Percentiles rank a stretch among this genome's conserved stretches.
Evolutionary conservation across 2,888 invertebrate species (phyloP).

Genomic region (Xylophagus ater): DNA sequence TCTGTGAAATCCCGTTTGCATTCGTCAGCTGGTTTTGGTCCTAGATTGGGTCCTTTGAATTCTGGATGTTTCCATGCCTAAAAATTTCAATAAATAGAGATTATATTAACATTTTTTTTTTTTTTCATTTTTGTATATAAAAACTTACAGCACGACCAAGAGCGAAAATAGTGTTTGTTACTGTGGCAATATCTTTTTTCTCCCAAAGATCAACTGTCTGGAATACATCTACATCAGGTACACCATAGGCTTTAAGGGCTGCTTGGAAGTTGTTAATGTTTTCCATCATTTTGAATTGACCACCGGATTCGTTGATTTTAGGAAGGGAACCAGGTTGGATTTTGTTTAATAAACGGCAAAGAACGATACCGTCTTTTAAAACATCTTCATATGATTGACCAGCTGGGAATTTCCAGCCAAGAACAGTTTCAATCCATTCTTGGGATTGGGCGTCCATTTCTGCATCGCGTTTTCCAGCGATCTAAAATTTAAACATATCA

Average conservation of each 20-base stretch:
- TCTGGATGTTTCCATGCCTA: constrained; percentile 78
- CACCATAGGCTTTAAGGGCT: constrained; percentile 78
- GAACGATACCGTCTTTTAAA: constrained; percentile 80
- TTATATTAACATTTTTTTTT: neutral
- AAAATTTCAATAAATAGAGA: constrained; percentile 15
- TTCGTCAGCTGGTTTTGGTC: constrained; percentile 89
- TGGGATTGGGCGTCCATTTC: constrained; percentile 79
- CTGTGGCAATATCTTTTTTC: constrained; percentile 79
- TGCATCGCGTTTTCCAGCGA: constrained; percentile 72
- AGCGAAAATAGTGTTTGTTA: constrained; percentile 74
- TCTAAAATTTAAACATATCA: constrained; percentile 40
- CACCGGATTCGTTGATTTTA: constrained; percentile 88
- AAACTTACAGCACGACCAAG: constrained; percentile 67
- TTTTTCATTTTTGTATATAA: neutral
- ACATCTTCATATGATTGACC: constrained; percentile 77
- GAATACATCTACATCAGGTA: constrained; percentile 84
- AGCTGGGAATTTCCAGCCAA: constrained; percentile 79
- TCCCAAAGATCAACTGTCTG: constrained; percentile 96
- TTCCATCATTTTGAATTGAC: constrained; percentile 99
- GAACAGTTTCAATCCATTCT: constrained; percentile 80
- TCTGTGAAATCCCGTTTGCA: constrained; percentile 91
- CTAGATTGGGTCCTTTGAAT: constrained; percentile 78
- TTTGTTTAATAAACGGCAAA: constrained; percentile 92
- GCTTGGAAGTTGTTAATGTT: constrained; percentile 90
- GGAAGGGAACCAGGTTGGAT: constrained; percentile 74